Evolutionary conservation across 2,888 invertebrate genomes (phyloP).

Genomic region (Nowickia ferox): DNA sequence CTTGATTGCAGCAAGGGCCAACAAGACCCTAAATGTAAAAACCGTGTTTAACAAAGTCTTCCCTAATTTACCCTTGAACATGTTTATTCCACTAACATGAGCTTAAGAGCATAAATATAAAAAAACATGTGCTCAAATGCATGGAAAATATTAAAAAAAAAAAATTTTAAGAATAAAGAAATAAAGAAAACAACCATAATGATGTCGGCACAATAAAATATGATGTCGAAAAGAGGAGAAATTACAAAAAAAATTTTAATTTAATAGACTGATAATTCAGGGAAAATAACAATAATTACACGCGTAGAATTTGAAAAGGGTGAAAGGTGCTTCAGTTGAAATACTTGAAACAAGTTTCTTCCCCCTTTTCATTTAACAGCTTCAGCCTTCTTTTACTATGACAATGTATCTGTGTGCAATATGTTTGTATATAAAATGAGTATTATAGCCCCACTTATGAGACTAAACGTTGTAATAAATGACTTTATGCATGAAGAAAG

Average conservation of each 20-base stretch:
- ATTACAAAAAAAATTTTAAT: background rate
- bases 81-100: background rate
- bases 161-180: no score
- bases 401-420: no score
- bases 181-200: background rate
- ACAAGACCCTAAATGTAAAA: no score
- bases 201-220: background rate
- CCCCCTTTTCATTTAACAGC: background rate
- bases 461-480: no score
- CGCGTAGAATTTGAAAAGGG: background rate
- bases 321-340: background rate
- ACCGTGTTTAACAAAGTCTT: no score
- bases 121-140: background rate
- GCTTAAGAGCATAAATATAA: background rate
- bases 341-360: slow-evolving; percentile 13
- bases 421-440: no score
- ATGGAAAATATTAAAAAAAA: background rate
- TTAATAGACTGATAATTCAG: slow-evolving; percentile 6
- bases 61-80: background rate
- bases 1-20: no score
- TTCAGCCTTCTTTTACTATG: background rate
- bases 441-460: no score
- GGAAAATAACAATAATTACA: background rate
- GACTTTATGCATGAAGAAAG: no score
- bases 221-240: background rate